A percentile compares a stretch with the other conserved stretches of the same genome.
These are phyloP conservation scores for Eidolon dupreanum DNA, from an alignment of 2,797 vertebrate genomes.

Conservation along the genomic window DNA sequence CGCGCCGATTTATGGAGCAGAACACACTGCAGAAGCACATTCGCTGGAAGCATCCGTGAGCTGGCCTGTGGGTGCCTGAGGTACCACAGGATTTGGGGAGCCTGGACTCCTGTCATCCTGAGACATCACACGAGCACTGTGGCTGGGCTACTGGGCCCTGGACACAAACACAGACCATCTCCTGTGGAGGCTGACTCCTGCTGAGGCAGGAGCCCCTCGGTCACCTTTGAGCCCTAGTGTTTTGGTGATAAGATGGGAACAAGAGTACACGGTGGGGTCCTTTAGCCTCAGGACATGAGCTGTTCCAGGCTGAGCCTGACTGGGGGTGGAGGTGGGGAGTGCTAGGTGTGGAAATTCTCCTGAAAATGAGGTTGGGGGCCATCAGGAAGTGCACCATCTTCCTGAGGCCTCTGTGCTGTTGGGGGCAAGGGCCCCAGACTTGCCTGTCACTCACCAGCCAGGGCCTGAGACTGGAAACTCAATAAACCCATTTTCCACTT, in stretches of 20 bases:
- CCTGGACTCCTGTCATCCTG: background rate
- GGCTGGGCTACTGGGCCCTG: background rate
- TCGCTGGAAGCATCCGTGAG: slow-evolving; percentile 65
- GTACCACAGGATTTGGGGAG: background rate
- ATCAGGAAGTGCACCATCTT: background rate
- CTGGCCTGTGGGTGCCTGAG: background rate
- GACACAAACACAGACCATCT: background rate
- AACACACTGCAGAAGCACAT: slow-evolving; percentile 76
- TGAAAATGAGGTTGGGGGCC: background rate
- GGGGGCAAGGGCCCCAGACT: background rate
- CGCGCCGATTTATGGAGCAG: slow-evolving; percentile 75
- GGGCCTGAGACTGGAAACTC: background rate
- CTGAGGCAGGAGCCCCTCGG: background rate
- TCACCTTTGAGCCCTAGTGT: background rate
- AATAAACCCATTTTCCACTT: background rate
- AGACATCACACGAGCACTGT: background rate
- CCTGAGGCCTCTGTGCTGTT: background rate
- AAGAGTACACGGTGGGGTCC: background rate
- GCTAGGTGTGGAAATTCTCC: background rate
- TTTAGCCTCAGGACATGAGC: background rate
- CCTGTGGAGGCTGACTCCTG: background rate
- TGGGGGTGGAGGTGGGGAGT: no score
- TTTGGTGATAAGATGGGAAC: background rate
- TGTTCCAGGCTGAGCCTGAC: background rate
- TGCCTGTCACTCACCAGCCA: background rate